Evolutionary conservation across 2,797 vertebrate species (phyloP), one percentile per base, ranked within the genome.

Genomic region (Hyperoplus immaculatus): DNA sequence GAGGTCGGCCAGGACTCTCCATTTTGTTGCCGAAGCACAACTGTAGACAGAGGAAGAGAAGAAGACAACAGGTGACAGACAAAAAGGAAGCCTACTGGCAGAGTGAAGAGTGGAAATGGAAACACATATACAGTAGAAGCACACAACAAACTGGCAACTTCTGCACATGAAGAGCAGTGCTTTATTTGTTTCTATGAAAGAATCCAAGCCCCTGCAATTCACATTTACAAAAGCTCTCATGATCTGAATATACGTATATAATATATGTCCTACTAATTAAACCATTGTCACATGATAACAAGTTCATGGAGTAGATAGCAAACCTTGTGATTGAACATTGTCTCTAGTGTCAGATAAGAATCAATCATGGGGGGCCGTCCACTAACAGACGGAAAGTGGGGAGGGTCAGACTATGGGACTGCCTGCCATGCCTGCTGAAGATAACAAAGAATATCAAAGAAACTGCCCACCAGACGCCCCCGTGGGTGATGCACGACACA

Each of bases 11-110:
- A 89, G 39, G 88, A 83, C 9, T 78, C 81, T 62, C 36, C 84
- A 45, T 84, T 92, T 83, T 74, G 80, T 0, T 29, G 18, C 94
- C 70, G 65, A 41, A 47, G 55, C 38, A 6, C 78, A 86, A 73
- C 86, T 93, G 60, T 83, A 88, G 81, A 92, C 77, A 18, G 89
- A 93, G 12, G 61, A 79, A 2, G 93, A 90, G 47, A 85, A 86
- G 3, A 85, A 56, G 12, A 90, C 87, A 57, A 69, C 81, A 78
- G 62, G 94, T 94, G 86, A 94, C 82, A 9, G 56, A 76, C 67
- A 85, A 89, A 87, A 69, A 59, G 78, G 58, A 64, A 49, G 42
- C 58, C 11, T 38, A 8, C 13, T 7, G 16, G 74, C 47, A n/a
- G 64, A 47, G 47, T 53, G 14, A 65, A 3, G 71, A 62, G 36